phyloP scores from a whole-genome alignment of 2,797 vertebrate genomes.

The Esox masquinongy region DNA sequence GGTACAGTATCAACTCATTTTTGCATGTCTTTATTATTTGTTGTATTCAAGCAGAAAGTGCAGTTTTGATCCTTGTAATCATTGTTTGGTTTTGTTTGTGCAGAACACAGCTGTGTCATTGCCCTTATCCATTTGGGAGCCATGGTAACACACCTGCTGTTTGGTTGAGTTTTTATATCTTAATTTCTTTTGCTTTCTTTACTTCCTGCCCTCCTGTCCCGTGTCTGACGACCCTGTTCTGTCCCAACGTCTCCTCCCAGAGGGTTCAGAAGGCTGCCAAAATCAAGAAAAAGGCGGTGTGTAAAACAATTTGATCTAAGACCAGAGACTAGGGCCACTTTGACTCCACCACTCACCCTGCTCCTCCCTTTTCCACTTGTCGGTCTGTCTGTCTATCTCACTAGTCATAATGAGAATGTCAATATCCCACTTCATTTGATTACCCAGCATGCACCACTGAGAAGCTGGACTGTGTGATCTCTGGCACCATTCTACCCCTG shows the following conservation, averaged over 20 bases:
- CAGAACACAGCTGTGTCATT: slow-evolving; percentile 64
- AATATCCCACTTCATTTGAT: neutral
- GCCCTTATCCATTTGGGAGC: slow-evolving; percentile 37
- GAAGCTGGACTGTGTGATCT: slow-evolving; percentile 10
- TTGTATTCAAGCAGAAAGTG: slow-evolving; percentile 53
- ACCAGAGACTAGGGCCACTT: slow-evolving; percentile 42
- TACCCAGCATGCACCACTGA: neutral
- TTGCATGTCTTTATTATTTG: slow-evolving; percentile 60
- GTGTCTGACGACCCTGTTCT: slow-evolving; percentile 69
- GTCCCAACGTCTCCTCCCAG: slow-evolving; percentile 74
- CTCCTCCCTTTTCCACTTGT: slow-evolving; percentile 37
- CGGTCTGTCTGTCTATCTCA: slow-evolving; percentile 15
- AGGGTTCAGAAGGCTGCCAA: slow-evolving; percentile 99
- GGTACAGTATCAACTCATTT: slow-evolving; percentile 46
- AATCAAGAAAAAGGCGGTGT: slow-evolving; percentile 99
- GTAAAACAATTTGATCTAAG: slow-evolving; percentile 75
- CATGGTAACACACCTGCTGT: slow-evolving; percentile 58
- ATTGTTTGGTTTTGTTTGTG: slow-evolving; percentile 63
- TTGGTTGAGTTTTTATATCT: slow-evolving; percentile 69
- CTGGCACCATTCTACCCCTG: neutral
- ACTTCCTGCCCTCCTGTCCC: slow-evolving; percentile 61
- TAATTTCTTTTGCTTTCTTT: slow-evolving; percentile 68
- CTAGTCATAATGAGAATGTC: neutral
- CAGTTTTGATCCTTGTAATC: slow-evolving; percentile 68
- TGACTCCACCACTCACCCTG: slow-evolving; percentile 14